Evolutionary conservation across 2,888 invertebrate species (phyloP), one percentile per base, ranked within the genome.

Genomic region (Dryococelus australis): DNA sequence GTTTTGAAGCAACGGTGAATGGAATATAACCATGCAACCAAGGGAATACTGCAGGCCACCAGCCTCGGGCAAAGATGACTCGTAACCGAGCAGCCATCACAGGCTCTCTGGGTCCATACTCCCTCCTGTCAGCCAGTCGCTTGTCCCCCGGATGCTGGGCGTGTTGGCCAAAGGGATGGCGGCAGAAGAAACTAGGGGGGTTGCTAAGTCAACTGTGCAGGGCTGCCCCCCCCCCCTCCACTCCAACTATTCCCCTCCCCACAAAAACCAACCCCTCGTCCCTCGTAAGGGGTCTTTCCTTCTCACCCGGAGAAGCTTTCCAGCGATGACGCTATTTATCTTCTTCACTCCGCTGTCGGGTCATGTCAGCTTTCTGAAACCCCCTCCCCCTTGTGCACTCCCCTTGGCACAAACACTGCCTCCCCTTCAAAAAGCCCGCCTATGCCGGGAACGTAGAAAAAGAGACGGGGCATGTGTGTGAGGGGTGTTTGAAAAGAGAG

Each of bases 291-390:
- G 47, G 47, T 6, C 47, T 47, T 16, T 47, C 16, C 47, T 47
- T 47, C 16, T 16, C 47, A 47, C n/a, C 26, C 26, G 83, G 83
- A 83, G 83, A 83, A 83, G 83, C 83, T 83, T 83, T 83, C 83
- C 83, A 83, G 83, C 83, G 83, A 83, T 83, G 83, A 83, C 43
- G 83, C 24, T 83, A 83, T 83, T 83, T 83, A 43, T 83, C 83
- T 83, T 83, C 83, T 83, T 83, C 83, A 83, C 83, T 83, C 83
- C 20, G 83, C 83, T 83, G 83, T 83, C 83, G 83, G 35, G 28
- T 43, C 83, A 43, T 35, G 83, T 83, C 83, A 83, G 83, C 83
- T 83, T 83, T 83, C 26, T 28, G 83, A 83, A 28, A 28, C 43
- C 83, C 83, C 83, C 28, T 9, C 83, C 43, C 35, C 28, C 43